phyloP scores from a whole-genome alignment of 2,888 invertebrate species.

The Nudaria mundana region DNA sequence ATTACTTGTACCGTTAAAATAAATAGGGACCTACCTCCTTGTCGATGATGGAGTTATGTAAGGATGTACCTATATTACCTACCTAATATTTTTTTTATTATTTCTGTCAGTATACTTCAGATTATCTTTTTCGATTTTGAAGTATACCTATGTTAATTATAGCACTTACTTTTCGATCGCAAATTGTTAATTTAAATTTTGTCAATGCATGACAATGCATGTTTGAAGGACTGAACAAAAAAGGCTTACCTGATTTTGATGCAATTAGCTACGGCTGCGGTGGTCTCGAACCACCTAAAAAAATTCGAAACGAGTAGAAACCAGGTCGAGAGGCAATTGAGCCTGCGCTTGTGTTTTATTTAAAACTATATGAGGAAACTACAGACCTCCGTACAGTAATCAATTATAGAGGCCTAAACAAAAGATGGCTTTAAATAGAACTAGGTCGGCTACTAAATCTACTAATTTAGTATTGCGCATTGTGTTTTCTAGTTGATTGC shows the following conservation, averaged over 20 bases:
- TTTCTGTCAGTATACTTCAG: too few species aligned
- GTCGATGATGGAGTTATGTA: conserved; percentile 11
- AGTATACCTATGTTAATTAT: too few species aligned
- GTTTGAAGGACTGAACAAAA: too few species aligned
- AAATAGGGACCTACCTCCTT: conserved; percentile 11
- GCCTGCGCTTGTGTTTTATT: background rate
- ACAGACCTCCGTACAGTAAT: conserved; percentile 4
- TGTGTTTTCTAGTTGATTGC: conserved; percentile 13
- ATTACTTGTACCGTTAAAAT: conserved; percentile 22
- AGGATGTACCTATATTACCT: conserved; percentile 21
- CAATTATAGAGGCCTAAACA: conserved; percentile 11
- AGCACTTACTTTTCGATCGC: too few species aligned
- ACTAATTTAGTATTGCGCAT: conserved; percentile 7
- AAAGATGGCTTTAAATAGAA: conserved; percentile 8
- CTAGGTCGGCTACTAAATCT: conserved; percentile 8
- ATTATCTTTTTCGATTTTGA: too few species aligned
- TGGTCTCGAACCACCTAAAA: too few species aligned
- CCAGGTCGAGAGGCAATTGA: too few species aligned
- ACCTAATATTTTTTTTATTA: conserved; percentile 1
- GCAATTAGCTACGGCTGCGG: too few species aligned
- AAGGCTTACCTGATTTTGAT: too few species aligned
- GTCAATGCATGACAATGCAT: too few species aligned
- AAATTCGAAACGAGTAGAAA: too few species aligned
- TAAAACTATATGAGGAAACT: background rate
- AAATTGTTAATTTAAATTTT: too few species aligned